Evolutionary conservation across 1,140 invertebrate species (phyloP).

Genomic region (Aphelinus certus): DNA sequence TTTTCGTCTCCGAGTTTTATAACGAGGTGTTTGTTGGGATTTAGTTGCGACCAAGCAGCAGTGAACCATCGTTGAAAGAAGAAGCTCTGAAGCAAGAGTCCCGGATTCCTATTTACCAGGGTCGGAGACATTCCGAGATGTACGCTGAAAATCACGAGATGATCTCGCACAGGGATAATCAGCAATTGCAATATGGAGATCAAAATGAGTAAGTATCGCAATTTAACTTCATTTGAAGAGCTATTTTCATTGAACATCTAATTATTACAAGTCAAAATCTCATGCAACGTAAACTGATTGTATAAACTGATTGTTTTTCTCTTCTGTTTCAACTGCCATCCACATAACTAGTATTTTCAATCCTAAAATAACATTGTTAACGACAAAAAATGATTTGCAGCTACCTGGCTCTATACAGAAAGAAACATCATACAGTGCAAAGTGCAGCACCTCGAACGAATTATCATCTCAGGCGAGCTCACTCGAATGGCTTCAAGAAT

Average conservation of each 20-base stretch:
- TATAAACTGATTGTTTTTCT: no score
- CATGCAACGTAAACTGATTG: no score
- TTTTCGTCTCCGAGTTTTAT: no score
- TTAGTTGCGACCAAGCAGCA: not conserved
- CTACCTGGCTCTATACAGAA: not conserved
- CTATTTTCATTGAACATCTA: not conserved
- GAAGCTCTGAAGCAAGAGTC: conserved; percentile 13
- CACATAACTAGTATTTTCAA: no score
- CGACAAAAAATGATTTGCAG: no score
- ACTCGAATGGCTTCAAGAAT: not conserved
- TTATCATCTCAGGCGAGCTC: not conserved
- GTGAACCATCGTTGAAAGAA: not conserved
- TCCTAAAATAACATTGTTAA: no score
- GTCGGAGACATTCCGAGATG: not conserved
- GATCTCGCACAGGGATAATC: not conserved
- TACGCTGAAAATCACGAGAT: not conserved
- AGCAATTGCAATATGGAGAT: not conserved
- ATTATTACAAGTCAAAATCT: no score
- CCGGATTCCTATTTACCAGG: conserved; percentile 31
- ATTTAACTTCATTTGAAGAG: not conserved
- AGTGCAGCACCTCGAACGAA: not conserved
- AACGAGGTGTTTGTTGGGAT: not conserved
- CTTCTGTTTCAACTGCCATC: no score
- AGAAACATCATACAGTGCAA: not conserved
- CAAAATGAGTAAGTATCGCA: not conserved